Percentiles rank a stretch among this genome's conserved stretches.
Conservation (phyloP, 2,888 invertebrate genomes). For the Chymomyza caudatula region DNA sequence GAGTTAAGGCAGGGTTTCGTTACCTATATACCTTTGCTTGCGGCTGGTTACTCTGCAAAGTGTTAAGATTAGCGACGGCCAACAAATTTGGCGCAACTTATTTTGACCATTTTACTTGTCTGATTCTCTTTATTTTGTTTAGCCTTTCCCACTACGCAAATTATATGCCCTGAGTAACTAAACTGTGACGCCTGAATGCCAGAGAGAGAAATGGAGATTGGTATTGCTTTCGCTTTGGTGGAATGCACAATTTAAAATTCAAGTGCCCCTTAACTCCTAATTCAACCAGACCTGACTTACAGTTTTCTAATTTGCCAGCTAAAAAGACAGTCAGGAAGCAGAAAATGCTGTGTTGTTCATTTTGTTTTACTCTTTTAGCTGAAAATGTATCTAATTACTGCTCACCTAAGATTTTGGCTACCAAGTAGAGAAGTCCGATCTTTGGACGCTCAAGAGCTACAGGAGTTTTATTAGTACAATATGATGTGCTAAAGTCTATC, state of each 20-base stretch:
- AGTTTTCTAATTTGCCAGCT: neutral
- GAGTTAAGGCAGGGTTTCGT: no score
- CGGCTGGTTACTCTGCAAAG: neutral
- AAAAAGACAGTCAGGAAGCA: neutral
- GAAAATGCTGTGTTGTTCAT: neutral
- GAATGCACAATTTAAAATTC: neutral
- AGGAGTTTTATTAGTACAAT: no score
- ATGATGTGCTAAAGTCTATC: no score
- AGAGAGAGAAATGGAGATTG: neutral
- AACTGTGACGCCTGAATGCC: neutral
- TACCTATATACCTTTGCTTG: no score
- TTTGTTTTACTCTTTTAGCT: neutral
- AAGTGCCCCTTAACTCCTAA: neutral
- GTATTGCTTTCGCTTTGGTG: neutral
- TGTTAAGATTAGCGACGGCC: neutral
- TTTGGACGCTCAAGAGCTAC: no score
- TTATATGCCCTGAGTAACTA: neutral
- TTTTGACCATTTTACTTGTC: conserved; percentile 11
- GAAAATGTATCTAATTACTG: no score
- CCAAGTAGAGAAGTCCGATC: no score
- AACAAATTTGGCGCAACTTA: neutral
- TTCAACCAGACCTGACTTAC: neutral
- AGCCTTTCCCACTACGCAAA: neutral
- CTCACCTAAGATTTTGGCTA: no score
- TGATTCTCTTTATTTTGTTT: neutral